phyloP scores from a whole-genome alignment of 2,797 vertebrate species.

The Lithobates sylvaticus region DNA sequence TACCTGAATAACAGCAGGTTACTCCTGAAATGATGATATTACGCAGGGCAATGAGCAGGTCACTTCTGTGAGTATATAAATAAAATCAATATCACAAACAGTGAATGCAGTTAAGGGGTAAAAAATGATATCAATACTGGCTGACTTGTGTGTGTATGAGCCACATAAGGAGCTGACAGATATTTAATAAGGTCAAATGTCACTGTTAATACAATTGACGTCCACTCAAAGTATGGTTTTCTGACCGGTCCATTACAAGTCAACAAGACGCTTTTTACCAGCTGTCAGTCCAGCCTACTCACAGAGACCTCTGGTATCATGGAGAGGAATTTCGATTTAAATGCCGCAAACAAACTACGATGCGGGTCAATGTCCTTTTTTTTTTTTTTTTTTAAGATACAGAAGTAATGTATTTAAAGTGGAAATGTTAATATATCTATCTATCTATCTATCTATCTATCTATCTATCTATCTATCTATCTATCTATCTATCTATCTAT shows the following conservation, averaged over 20 bases:
- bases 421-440: background rate
- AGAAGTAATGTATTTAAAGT: background rate
- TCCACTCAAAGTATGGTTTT: background rate
- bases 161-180: background rate
- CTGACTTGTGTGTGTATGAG: background rate
- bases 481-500: too few species aligned
- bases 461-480: too few species aligned
- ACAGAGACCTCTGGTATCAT: background rate
- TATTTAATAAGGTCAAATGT: slow-evolving; percentile 14
- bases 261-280: background rate
- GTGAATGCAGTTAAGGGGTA: background rate
- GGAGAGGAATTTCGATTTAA: background rate
- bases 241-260: background rate
- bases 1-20: background rate
- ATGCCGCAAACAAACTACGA: background rate
- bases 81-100: slow-evolving; percentile 11
- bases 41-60: background rate
- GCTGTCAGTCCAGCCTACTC: background rate
- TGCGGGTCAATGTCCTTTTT: background rate
- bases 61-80: background rate
- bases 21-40: background rate
- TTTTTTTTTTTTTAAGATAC: too few species aligned
- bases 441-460: too few species aligned
- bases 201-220: background rate
- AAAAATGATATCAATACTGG: background rate